Percentiles rank a stretch among this genome's conserved stretches.
phyloP scores from a whole-genome alignment of 2,888 invertebrate species.

The Deroplatys truncata region DNA sequence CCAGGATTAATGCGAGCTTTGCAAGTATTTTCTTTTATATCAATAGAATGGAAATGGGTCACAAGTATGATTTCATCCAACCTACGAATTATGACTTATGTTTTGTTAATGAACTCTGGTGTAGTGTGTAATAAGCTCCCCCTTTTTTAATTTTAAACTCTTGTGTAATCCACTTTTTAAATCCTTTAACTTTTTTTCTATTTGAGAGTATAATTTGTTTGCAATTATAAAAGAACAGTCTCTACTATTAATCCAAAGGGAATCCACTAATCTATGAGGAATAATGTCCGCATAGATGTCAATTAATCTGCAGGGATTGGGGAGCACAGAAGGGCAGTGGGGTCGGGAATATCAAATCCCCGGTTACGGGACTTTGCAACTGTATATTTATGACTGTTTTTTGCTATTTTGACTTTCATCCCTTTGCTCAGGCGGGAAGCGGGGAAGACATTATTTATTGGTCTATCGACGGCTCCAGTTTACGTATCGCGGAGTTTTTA shows the following conservation, averaged over 20 bases:
- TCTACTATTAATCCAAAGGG: not conserved
- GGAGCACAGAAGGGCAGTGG: not conserved
- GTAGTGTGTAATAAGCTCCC: too few relatives aligned
- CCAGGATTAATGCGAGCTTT: too few relatives aligned
- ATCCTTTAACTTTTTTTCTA: too few relatives aligned
- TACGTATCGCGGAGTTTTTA: conserved; percentile 3
- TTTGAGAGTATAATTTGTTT: too few relatives aligned
- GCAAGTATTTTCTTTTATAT: too few relatives aligned
- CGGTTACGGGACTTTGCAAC: conserved; percentile 9
- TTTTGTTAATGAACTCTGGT: too few relatives aligned
- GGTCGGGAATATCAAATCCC: not conserved
- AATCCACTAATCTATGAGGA: not conserved
- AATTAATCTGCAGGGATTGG: not conserved
- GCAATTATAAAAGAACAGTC: too few relatives aligned
- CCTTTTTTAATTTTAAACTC: too few relatives aligned
- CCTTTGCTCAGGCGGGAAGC: not conserved
- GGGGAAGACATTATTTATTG: conserved; percentile 8
- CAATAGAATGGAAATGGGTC: too few relatives aligned
- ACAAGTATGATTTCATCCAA: too few relatives aligned
- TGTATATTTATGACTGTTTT: conserved; percentile 19
- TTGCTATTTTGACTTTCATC: conserved; percentile 18
- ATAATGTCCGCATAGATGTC: not conserved
- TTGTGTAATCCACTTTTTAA: too few relatives aligned
- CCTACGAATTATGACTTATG: too few relatives aligned
- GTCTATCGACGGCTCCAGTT: conserved; percentile 16